A percentile compares a stretch with the other conserved stretches of the same genome.
phyloP scores from a whole-genome alignment of 53 echinoderm and acorn worm genomes.

The Holothuria leucospilota region DNA sequence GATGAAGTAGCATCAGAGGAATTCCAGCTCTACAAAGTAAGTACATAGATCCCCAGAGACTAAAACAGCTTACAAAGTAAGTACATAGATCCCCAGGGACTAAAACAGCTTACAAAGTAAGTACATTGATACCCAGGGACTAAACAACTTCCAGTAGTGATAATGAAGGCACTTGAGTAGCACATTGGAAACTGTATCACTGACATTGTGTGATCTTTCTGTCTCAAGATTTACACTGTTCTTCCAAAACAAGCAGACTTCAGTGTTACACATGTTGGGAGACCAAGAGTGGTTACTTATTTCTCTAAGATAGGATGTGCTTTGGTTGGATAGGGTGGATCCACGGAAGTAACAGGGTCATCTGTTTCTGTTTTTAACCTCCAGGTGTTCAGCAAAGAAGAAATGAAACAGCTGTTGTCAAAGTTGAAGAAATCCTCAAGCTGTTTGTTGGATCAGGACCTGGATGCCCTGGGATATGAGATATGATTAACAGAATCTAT shows the following conservation, averaged over 20 bases:
- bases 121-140: background rate
- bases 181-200: background rate
- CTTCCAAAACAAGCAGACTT: too few species aligned
- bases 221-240: too few species aligned
- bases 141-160: background rate
- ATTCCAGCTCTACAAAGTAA: slow-evolving; percentile 90
- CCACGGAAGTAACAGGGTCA: too few species aligned
- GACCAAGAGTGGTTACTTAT: too few species aligned
- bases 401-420: slow-evolving; percentile 77
- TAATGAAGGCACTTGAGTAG: too few species aligned
- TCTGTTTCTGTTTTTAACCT: background rate
- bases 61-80: slow-evolving; percentile 73
- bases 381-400: slow-evolving; percentile 85
- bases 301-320: too few species aligned
- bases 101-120: slow-evolving; percentile 73
- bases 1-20: slow-evolving; percentile 91
- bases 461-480: slow-evolving; percentile 93
- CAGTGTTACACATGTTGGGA: too few species aligned
- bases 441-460: slow-evolving; percentile 76
- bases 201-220: background rate
- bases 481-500: slow-evolving; percentile 35
- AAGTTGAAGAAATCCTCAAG: slow-evolving; percentile 84
- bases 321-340: too few species aligned
- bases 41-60: background rate
- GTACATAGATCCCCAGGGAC: background rate